Base-by-base conservation (phyloP, 1,140 invertebrate genomes). In the Laodelphax striatellus region DNA sequence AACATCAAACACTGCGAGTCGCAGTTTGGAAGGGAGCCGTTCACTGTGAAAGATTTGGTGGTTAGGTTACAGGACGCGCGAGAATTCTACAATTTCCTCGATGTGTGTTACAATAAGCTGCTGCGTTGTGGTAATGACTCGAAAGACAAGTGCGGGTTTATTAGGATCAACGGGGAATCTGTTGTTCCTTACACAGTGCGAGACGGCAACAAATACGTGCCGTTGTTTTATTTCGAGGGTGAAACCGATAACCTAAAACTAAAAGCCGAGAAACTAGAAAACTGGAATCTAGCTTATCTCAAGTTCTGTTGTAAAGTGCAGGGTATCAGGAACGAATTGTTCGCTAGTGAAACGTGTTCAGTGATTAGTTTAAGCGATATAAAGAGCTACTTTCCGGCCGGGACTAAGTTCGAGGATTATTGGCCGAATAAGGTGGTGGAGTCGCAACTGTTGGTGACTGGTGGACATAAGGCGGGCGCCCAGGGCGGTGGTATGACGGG, bases 231-330 rank as follows among this genome's bases (percentile, higher is more conserved):
- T 72, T 93, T 94, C 70, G 90, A 93, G 76, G 90, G 90, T 61
- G 91, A 94, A 77, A 92, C 89, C 0, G 89, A 93, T 69, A 91
- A 90, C 73, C 75, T 92, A 0, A 91, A 91, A 69, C 79, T 86
- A 43, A 91, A 92, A 70, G 87, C 90, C 41, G 84, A 90, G 68
- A 83, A 86, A 69, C 74, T 93, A 41, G 87, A 89, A 67, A 88
- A 89, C 52, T 95, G 92, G 92, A 90, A 94, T 73, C 71, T 94
- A 50, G 88, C 90, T 0, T 94, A 94, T 72, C 77, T 95, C 50
- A 94, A 94, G 73, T 92, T 95, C 71, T 94, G 92, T 74, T 94
- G 92, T 75, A 94, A 94, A 75, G 90, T 92, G 57, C 91, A 94
- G 77, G 91, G 90, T 55, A 93, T 94, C 56, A 78, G 90, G 60